phyloP scores from a whole-genome alignment of 1,140 invertebrate species.

The Aphis gossypii region DNA sequence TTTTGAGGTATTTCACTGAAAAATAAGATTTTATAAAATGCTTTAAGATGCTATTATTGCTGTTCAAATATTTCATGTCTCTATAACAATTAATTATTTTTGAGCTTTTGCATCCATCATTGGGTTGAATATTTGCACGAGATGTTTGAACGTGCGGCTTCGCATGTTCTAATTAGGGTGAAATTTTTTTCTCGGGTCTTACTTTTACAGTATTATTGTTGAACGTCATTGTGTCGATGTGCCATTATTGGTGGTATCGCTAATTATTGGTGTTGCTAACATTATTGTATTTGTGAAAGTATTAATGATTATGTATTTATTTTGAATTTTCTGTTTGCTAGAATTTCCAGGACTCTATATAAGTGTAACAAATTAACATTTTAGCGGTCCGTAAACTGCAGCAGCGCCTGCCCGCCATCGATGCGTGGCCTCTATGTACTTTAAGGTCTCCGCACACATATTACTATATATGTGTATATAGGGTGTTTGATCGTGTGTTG shows the following conservation, averaged over 20 bases:
- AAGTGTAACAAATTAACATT: conserved; percentile 4
- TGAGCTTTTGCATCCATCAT: not conserved
- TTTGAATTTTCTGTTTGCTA: not conserved
- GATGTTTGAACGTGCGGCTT: not conserved
- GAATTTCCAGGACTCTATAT: not conserved
- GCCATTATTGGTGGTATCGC: not conserved
- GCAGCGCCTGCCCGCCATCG: not conserved
- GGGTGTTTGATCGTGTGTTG: not conserved
- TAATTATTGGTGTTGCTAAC: conserved; percentile 1
- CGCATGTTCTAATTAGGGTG: not conserved
- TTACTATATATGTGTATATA: not conserved
- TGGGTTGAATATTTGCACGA: not conserved
- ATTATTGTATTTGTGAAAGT: not conserved
- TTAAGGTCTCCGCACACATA: not conserved
- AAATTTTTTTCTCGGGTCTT: not conserved
- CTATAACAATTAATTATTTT: not conserved
- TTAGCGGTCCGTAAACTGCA: not conserved
- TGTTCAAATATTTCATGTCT: not conserved
- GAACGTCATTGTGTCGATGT: not conserved
- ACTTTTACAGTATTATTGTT: not conserved
- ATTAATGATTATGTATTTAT: not conserved
- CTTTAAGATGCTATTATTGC: not conserved
- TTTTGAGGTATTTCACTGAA: no score
- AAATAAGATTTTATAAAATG: not conserved
- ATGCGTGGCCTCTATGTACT: not conserved